phyloP scores from a whole-genome alignment of 1,140 invertebrate species.

The Lepidurus packardi region DNA sequence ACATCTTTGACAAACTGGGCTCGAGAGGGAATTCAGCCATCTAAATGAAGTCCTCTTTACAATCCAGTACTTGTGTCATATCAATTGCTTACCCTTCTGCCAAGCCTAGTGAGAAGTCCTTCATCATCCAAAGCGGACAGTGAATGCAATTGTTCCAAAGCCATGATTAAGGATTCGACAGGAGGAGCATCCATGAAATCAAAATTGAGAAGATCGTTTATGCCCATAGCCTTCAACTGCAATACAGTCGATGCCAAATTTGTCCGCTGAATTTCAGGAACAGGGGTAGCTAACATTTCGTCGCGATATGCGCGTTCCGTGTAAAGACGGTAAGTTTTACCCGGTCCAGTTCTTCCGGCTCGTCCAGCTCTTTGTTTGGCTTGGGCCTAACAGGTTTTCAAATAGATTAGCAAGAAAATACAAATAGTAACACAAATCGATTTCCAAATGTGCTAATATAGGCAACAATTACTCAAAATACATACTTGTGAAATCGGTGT shows the following conservation, averaged over 20 bases:
- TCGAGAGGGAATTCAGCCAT: slow-evolving; percentile 99
- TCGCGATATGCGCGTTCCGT: slow-evolving; percentile 96
- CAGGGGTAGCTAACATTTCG: slow-evolving; percentile 96
- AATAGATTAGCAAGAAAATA: not conserved
- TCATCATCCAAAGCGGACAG: slow-evolving; percentile 95
- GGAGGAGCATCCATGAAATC: slow-evolving; percentile 99
- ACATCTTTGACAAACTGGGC: slow-evolving; percentile 96
- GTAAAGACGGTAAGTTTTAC: slow-evolving; percentile 96
- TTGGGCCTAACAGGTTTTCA: slow-evolving; percentile 59
- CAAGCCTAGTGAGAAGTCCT: slow-evolving; percentile 86
- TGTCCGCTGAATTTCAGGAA: slow-evolving; percentile 98
- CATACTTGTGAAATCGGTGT: slow-evolving; percentile 92
- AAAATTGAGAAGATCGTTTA: slow-evolving; percentile 98
- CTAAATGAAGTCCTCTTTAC: slow-evolving; percentile 46
- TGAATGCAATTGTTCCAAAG: slow-evolving; percentile 93
- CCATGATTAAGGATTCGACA: slow-evolving; percentile 93
- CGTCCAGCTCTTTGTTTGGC: slow-evolving; percentile 95
- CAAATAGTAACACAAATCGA: not conserved
- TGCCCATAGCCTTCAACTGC: slow-evolving; percentile 98
- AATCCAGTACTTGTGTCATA: not conserved
- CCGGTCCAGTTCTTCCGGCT: slow-evolving; percentile 93
- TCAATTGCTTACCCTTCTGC: slow-evolving; percentile 64
- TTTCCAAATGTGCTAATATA: not conserved
- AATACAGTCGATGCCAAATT: slow-evolving; percentile 93
- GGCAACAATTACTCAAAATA: slow-evolving; percentile 26